Conservation (phyloP, 2,888 invertebrate genomes). For the Amiota communis region DNA sequence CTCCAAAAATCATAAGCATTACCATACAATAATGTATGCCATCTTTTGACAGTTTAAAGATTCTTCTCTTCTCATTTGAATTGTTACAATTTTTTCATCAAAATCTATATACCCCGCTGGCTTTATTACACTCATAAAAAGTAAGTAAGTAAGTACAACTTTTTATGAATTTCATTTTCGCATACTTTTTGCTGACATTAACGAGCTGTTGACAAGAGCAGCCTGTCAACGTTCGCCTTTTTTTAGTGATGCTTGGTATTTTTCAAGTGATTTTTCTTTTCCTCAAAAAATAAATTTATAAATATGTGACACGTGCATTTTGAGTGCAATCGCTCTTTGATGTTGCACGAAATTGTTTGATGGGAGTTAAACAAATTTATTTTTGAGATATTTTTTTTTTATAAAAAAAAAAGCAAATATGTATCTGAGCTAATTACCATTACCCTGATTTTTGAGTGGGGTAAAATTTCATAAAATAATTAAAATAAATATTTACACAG, state of each 20-base stretch:
- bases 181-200: slow-evolving; percentile 7
- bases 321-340: slow-evolving; percentile 25
- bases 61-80: no score
- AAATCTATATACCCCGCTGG: background rate
- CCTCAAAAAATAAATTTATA: background rate
- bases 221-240: slow-evolving; percentile 23
- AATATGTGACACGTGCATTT: slow-evolving; percentile 25
- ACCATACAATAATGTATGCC: background rate
- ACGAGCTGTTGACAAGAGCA: slow-evolving; percentile 26
- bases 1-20: background rate
- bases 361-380: background rate
- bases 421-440: slow-evolving; percentile 21
- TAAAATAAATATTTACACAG: slow-evolving; percentile 29
- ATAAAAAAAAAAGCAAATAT: background rate
- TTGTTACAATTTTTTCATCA: no score
- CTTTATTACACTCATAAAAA: background rate
- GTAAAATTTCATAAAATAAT: slow-evolving; percentile 25
- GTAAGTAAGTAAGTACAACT: background rate
- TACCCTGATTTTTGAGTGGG: slow-evolving; percentile 7
- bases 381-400: background rate
- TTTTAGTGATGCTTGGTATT: background rate
- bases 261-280: slow-evolving; percentile 12
- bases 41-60: no score
- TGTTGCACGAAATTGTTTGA: slow-evolving; percentile 8
- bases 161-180: slow-evolving; percentile 2